These are phyloP conservation scores for Catocala sponsa DNA, from an alignment of 2,888 invertebrate genomes.

Conservation along the genomic window DNA sequence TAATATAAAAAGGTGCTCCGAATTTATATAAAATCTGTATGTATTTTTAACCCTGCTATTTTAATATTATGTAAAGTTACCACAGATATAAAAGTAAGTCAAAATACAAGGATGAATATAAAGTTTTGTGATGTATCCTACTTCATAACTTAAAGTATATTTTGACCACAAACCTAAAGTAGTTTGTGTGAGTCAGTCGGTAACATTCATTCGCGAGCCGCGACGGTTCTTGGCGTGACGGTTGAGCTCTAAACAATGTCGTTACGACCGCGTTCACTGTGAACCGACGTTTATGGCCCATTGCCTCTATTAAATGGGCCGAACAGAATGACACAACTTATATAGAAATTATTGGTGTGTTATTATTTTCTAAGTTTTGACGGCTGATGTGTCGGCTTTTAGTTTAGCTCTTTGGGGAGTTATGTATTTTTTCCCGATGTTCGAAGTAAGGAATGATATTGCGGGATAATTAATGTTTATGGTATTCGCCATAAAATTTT, in stretches of 20 bases:
- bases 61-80: too few species aligned
- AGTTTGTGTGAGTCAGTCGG: conserved; percentile 21
- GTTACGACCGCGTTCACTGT: conserved; percentile 45
- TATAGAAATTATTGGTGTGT: conserved; percentile 45
- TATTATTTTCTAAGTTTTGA: conserved; percentile 44
- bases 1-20: too few species aligned
- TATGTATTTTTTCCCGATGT: background rate
- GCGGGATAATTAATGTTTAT: too few species aligned
- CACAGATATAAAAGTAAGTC: too few species aligned
- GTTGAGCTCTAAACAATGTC: conserved; percentile 51
- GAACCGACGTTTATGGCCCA: conserved; percentile 52
- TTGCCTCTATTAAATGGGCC: conserved; percentile 50
- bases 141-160: too few species aligned
- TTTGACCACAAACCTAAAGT: too few species aligned
- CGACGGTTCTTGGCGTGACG: conserved; percentile 39
- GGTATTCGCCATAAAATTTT: too few species aligned
- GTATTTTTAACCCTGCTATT: too few species aligned
- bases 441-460: too few species aligned
- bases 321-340: conserved; percentile 52
- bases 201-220: conserved; percentile 34
- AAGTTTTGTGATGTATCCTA: too few species aligned
- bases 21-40: too few species aligned
- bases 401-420: background rate
- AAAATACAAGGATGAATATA: too few species aligned
- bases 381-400: conserved; percentile 4